Percentiles rank a stretch among this genome's conserved stretches.
phyloP scores from a whole-genome alignment of 2,888 invertebrate species.

The Hermaeophaga mercurialis region DNA sequence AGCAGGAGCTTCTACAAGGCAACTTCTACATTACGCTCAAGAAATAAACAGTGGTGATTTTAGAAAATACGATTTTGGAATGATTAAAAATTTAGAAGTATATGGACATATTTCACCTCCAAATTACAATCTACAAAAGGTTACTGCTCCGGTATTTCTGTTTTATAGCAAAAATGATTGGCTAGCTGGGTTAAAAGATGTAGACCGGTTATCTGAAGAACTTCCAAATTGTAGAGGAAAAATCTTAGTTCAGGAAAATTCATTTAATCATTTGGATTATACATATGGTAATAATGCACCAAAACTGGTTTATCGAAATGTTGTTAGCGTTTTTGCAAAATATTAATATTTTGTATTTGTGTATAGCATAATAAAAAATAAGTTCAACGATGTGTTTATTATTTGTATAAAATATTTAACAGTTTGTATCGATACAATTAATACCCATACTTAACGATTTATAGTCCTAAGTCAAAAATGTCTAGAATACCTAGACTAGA shows the following conservation, averaged over 20 bases:
- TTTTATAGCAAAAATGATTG: slow-evolving; percentile 60
- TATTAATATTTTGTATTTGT: slow-evolving; percentile 1
- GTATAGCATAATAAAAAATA: too few species aligned
- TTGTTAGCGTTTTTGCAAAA: slow-evolving; percentile 5
- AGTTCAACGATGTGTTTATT: too few species aligned
- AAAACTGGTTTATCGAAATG: slow-evolving; percentile 8
- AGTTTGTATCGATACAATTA: too few species aligned
- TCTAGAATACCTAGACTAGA: too few species aligned
- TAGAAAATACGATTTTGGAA: slow-evolving; percentile 62
- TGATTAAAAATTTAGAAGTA: slow-evolving; percentile 14
- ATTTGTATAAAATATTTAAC: too few species aligned
- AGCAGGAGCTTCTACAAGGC: slow-evolving; percentile 63
- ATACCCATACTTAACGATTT: too few species aligned
- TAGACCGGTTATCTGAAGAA: slow-evolving; percentile 47
- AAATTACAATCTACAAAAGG: slow-evolving; percentile 53
- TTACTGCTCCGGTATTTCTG: slow-evolving; percentile 57
- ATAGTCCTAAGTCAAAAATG: too few species aligned
- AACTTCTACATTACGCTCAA: slow-evolving; percentile 76
- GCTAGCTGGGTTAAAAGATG: slow-evolving; percentile 54
- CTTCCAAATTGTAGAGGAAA: slow-evolving; percentile 44
- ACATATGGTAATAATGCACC: slow-evolving; percentile 12
- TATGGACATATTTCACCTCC: slow-evolving; percentile 55
- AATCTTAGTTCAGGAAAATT: slow-evolving; percentile 45
- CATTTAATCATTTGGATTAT: slow-evolving; percentile 49
- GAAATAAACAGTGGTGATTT: slow-evolving; percentile 61